Evolutionary conservation across 2,797 vertebrate species (phyloP), one percentile per base, ranked within the genome.

Genomic region (Melopsittacus undulatus): DNA sequence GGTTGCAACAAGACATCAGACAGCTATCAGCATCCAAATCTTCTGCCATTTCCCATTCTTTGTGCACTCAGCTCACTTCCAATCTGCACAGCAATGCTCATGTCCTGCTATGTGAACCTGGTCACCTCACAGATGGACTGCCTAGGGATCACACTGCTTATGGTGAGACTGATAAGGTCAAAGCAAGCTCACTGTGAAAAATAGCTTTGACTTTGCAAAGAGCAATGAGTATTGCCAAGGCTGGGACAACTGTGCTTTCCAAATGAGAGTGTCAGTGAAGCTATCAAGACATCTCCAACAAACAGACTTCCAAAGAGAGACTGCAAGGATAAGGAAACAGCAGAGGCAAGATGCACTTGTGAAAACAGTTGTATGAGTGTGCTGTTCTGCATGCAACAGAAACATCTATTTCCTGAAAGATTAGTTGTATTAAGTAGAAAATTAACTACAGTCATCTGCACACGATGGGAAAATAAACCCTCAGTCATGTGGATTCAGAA

Each of bases 81-180:
- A 82, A 38, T 38, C 51, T 27, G 29, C 7, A 2, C 46, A 66
- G 73, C 54, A 66, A 64, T 0, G 1, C 67, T 94, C 15, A 8
- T 22, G n/a, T 75, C 69, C 69, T 46, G 23, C 72, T 80, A 85
- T 1, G 0, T 94, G 83, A 83, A 81, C 48, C 16, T 42, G 76
- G 87, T 68, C 66, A 80, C 80, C 86, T 95, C 83, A 93, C 80
- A 94, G 94, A 93, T 87, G 88, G 83, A 94, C 80, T 89, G 91
- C 94, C 82, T 84, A 84, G 49, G 42, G 54, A 88, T 51, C 90
- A 79, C 57, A 20, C n/a, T 86, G 86, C 30, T 90, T 73, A 74
- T 67, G 64, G 51, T 27, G 62, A 73, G 43, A 61, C 51, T 54
- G 69, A 73, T 59, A 78, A 95, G 73, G 85, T 73, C 66, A 91